Percentiles rank a stretch among this genome's conserved stretches.
Conservation (phyloP, 2,888 invertebrate species). For the Villa cingulata region DNA sequence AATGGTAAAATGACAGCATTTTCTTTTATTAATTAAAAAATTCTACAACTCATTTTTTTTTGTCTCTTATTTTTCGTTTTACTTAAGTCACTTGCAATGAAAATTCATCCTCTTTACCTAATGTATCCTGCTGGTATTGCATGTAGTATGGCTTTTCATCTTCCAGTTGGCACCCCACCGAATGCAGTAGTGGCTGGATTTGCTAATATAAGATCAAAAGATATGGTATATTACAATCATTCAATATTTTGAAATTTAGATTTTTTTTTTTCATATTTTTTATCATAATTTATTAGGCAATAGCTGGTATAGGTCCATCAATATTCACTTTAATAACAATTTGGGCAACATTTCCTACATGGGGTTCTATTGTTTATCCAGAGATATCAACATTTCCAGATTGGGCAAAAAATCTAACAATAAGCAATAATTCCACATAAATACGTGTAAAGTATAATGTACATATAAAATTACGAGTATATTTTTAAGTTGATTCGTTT, state of each 20-base stretch:
- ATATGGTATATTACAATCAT: conserved; percentile 44
- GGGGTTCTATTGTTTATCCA: conserved; percentile 55
- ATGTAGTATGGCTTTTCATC: conserved; percentile 84
- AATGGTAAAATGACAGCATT: conserved; percentile 46
- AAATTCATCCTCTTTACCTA: conserved; percentile 73
- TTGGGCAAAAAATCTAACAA: conserved; percentile 38
- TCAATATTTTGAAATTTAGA: no score
- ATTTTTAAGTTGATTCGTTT: no score
- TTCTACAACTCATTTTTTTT: not conserved
- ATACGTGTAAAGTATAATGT: no score
- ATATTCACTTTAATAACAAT: conserved; percentile 58
- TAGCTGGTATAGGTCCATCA: conserved; percentile 67
- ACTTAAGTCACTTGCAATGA: conserved; percentile 50
- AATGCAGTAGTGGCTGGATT: conserved; percentile 86
- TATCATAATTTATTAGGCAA: conserved; percentile 45
- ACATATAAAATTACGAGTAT: no score
- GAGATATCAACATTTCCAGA: conserved; percentile 45
- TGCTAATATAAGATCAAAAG: conserved; percentile 62
- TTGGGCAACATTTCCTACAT: conserved; percentile 58
- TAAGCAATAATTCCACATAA: no score
- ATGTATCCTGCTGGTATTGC: conserved; percentile 81
- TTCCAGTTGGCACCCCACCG: conserved; percentile 90
- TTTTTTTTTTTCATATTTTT: conserved; percentile 15
- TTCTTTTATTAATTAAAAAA: not conserved
- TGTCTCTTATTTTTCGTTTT: conserved; percentile 3